Evolutionary conservation across 53 echinoderm and acorn worm genomes (phyloP).

Genomic region (Astropecten irregularis): DNA sequence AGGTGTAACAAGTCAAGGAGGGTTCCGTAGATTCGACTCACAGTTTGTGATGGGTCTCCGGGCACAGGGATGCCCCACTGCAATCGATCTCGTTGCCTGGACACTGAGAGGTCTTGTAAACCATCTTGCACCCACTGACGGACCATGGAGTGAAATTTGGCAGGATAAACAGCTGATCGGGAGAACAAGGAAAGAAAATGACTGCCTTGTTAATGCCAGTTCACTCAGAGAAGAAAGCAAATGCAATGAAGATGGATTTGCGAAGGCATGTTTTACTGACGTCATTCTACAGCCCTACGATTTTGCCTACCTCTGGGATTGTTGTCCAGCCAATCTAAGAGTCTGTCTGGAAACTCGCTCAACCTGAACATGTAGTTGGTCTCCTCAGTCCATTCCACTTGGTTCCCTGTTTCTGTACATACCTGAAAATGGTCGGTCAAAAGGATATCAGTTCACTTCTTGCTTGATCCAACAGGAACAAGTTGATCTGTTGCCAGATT

Average conservation of each 20-base stretch:
- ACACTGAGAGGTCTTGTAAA: slow-evolving; percentile 86
- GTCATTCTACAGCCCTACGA: too few species aligned
- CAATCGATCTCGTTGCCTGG: slow-evolving; percentile 77
- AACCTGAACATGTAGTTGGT: slow-evolving; percentile 96
- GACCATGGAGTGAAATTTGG: slow-evolving; percentile 71
- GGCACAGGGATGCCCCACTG: slow-evolving; percentile 96
- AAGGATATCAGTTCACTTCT: too few species aligned
- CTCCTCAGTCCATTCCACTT: slow-evolving; percentile 94
- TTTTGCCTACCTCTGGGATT: slow-evolving; percentile 69
- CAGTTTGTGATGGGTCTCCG: slow-evolving; percentile 88
- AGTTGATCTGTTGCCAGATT: too few species aligned
- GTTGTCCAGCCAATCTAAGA: slow-evolving; percentile 76
- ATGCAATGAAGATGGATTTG: too few species aligned
- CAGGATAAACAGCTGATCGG: slow-evolving; percentile 67
- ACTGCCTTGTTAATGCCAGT: background rate
- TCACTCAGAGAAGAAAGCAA: too few species aligned
- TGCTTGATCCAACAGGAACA: too few species aligned
- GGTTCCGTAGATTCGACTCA: too few species aligned
- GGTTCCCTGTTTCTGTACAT: slow-evolving; percentile 75
- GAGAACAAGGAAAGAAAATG: background rate
- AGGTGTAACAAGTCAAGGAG: too few species aligned
- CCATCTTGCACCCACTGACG: slow-evolving; percentile 67
- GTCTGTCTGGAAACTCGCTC: slow-evolving; percentile 66
- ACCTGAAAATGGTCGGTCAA: too few species aligned
- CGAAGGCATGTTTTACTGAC: too few species aligned